These are phyloP conservation scores for Diceros bicornis DNA, from an alignment of 2,797 vertebrate genomes.

Conservation along the genomic window DNA sequence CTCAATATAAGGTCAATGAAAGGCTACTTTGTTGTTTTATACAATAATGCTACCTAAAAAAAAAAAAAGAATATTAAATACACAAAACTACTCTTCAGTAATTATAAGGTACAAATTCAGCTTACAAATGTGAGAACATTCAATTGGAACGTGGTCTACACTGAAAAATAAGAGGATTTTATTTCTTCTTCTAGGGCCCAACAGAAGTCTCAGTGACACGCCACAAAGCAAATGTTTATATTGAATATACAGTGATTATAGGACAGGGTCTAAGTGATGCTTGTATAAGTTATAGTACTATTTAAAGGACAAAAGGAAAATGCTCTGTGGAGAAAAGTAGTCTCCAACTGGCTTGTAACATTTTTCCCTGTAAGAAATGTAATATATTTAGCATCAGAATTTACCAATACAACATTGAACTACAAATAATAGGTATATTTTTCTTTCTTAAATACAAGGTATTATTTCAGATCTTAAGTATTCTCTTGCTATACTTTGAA, in stretches of 20 bases:
- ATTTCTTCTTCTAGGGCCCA: conserved; percentile 3
- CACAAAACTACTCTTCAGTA: conserved; percentile 49
- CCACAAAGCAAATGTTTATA: conserved; percentile 72
- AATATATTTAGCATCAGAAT: neutral
- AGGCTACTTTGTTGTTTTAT: conserved; percentile 64
- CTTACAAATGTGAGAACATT: conserved; percentile 13
- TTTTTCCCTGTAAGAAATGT: neutral
- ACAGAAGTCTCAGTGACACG: conserved; percentile 18
- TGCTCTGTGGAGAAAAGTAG: conserved; percentile 69
- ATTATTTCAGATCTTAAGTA: neutral
- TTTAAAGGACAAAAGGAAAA: conserved; percentile 76
- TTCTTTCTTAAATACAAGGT: neutral
- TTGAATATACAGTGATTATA: conserved; percentile 75
- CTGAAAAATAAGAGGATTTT: conserved; percentile 32
- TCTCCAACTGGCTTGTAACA: neutral
- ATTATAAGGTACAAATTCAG: neutral
- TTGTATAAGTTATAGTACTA: conserved; percentile 60
- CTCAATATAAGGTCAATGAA: conserved; percentile 16
- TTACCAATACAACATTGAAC: neutral
- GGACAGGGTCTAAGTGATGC: conserved; percentile 72
- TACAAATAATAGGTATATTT: neutral
- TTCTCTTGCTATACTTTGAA: neutral
- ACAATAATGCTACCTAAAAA: neutral
- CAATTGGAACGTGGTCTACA: neutral
- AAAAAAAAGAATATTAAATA: conserved; percentile 43